phyloP scores from a whole-genome alignment of 1,140 invertebrate genomes.

The Lineus longissimus region DNA sequence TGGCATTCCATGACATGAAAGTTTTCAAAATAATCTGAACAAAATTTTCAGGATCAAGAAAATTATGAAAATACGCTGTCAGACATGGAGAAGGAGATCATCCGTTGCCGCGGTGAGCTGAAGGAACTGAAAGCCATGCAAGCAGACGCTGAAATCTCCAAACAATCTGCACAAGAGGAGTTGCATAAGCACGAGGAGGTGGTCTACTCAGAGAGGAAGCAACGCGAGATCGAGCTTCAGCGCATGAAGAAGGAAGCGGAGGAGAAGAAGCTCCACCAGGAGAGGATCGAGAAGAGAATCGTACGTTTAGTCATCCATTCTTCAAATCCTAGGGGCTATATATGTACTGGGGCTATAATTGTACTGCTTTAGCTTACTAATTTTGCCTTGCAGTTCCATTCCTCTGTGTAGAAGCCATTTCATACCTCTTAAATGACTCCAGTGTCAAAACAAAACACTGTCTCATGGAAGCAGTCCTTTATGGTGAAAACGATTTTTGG shows the following conservation, averaged over 20 bases:
- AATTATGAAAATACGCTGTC: constrained; percentile 29
- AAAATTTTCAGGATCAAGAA: constrained; percentile 8
- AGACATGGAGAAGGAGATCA: constrained; percentile 44
- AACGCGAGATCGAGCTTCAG: constrained; percentile 51
- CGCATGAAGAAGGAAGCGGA: constrained; percentile 55
- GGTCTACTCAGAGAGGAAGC: constrained; percentile 50
- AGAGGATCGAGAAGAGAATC: constrained; percentile 51
- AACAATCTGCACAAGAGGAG: constrained; percentile 44
- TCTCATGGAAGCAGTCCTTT: too few species aligned
- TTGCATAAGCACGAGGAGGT: constrained; percentile 46
- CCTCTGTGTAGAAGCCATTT: too few species aligned
- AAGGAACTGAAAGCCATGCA: constrained; percentile 50
- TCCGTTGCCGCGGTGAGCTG: constrained; percentile 34
- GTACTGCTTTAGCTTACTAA: not conserved
- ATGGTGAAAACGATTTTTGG: too few species aligned
- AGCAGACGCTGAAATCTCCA: constrained; percentile 48
- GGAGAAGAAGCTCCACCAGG: constrained; percentile 53
- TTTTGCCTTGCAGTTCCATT: not conserved
- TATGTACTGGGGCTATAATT: not conserved
- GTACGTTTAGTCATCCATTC: constrained; percentile 30
- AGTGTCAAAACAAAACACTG: too few species aligned
- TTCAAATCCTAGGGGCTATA: not conserved
- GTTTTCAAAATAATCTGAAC: too few species aligned
- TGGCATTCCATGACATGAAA: too few species aligned
- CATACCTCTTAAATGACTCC: too few species aligned